Conservation (phyloP, 1,140 invertebrate species). For the Semibalanus balanoides region DNA sequence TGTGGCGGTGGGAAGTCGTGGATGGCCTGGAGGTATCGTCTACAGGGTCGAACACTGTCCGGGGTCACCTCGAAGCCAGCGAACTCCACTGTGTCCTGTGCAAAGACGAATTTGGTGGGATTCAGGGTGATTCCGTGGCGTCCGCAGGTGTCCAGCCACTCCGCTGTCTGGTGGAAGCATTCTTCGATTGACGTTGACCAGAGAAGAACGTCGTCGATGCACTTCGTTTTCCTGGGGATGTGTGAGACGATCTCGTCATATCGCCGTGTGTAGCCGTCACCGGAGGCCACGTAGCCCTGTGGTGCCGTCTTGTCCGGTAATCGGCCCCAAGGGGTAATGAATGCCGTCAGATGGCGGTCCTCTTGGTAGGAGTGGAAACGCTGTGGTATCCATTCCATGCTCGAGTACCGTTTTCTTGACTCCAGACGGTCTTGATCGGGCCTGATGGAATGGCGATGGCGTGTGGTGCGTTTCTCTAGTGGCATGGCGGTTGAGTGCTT, state of each 20-base stretch:
- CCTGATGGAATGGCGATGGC: slow-evolving; percentile 7
- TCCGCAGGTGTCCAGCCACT: not conserved
- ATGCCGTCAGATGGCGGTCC: slow-evolving; percentile 4
- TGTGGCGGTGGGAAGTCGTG: not conserved
- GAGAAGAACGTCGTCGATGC: not conserved
- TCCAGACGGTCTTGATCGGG: not conserved
- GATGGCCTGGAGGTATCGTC: not conserved
- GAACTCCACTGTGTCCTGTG: not conserved
- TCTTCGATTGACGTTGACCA: not conserved
- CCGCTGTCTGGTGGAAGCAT: not conserved
- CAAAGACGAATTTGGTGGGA: not conserved
- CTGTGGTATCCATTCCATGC: not conserved
- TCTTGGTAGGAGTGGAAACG: not conserved
- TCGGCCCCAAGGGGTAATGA: not conserved
- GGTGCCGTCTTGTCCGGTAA: not conserved
- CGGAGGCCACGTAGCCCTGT: slow-evolving; percentile 1
- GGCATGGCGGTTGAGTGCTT: not conserved
- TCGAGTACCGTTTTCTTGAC: not conserved
- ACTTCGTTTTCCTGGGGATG: not conserved
- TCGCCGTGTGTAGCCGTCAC: slow-evolving; percentile 5
- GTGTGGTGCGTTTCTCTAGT: slow-evolving; percentile 7
- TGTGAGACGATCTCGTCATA: slow-evolving; percentile 8
- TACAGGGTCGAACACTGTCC: not conserved
- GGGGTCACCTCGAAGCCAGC: not conserved
- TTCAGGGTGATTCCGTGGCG: not conserved